Base-by-base conservation (phyloP, 2,888 invertebrate genomes). In the Mylabris sibirica region DNA sequence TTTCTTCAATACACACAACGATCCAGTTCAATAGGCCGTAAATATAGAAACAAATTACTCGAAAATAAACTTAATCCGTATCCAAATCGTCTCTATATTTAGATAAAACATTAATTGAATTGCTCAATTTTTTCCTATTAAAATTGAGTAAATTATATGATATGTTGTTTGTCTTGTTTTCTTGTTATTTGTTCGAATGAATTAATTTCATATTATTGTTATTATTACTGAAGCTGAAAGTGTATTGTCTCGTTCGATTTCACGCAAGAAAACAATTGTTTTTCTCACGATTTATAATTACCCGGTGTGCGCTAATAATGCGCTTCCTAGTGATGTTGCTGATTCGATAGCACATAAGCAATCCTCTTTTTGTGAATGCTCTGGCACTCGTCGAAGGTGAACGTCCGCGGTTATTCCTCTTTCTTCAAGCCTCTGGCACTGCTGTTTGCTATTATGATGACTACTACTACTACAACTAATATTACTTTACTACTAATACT, bases 381-480 rank as follows among this genome's bases (percentile, higher is more conserved):
- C 79, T 79, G 80, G 79, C 81, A 80, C 78, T 79, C 77, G 75
- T 69, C 72, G 75, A 75, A 82, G 83, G 82, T 83, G 80, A 83
- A 83, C 78, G 82, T 74, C 83, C 83, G 77, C 82, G 83, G 83
- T 84, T 84, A 84, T 84, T 84, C 82, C 83, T 83, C 83, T 78
- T 75, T 73, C 67, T 68, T 67, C 60, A 74, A 68, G 77, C 78
- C 77, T 78, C 74, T 71, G 76, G 77, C 78, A 72, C 72, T 72
- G 78, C 78, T 77, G 76, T 77, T 75, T 74, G 78, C 78, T 76
- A 79, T 80, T 79, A 77, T 73, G 69, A 67, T 64, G 64, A 66
- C 63, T 59, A 63, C 22, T 22, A 61, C 35, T 63, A 30, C 30
- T 30, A 30, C 30, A 6, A 30, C 30, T 30, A n/a, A n/a, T n/a